Evolutionary conservation across 2,888 invertebrate species (phyloP).

Genomic region (Crioceris asparagi): DNA sequence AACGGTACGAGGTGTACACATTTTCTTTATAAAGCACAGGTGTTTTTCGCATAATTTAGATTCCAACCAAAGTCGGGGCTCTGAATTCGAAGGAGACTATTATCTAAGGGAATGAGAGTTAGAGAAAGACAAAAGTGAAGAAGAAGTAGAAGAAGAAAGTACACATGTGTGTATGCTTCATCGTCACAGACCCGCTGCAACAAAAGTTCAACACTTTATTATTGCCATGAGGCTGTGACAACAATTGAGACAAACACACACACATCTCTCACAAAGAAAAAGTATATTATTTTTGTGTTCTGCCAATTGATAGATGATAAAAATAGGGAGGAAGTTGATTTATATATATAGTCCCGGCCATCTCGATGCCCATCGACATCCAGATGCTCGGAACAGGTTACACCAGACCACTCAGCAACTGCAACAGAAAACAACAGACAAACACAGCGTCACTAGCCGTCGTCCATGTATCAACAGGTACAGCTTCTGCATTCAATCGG

Average conservation of each 20-base stretch:
- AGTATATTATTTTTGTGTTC: not conserved
- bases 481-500: too few relatives aligned
- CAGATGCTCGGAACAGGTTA: constrained; percentile 18
- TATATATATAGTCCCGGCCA: constrained; percentile 22
- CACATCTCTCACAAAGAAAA: constrained; percentile 26
- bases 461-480: too few relatives aligned
- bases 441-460: too few relatives aligned
- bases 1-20: too few relatives aligned
- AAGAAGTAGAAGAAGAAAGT: constrained; percentile 20
- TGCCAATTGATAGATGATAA: not conserved
- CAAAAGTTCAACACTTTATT: constrained; percentile 33
- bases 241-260: constrained; percentile 37
- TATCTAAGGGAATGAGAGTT: too few relatives aligned
- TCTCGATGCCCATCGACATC: constrained; percentile 10
- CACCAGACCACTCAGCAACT: constrained; percentile 18
- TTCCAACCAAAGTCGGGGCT: too few relatives aligned
- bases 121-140: too few relatives aligned
- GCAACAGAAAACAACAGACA: too few relatives aligned
- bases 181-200: constrained; percentile 41
- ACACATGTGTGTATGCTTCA: constrained; percentile 36
- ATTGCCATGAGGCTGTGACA: constrained; percentile 38
- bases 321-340: constrained; percentile 28
- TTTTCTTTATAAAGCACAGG: too few relatives aligned
- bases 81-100: too few relatives aligned
- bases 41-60: too few relatives aligned